Percentiles rank a stretch among this genome's conserved stretches.
phyloP scores from a whole-genome alignment of 1,140 invertebrate species.

The Scaptomyza graminum region DNA sequence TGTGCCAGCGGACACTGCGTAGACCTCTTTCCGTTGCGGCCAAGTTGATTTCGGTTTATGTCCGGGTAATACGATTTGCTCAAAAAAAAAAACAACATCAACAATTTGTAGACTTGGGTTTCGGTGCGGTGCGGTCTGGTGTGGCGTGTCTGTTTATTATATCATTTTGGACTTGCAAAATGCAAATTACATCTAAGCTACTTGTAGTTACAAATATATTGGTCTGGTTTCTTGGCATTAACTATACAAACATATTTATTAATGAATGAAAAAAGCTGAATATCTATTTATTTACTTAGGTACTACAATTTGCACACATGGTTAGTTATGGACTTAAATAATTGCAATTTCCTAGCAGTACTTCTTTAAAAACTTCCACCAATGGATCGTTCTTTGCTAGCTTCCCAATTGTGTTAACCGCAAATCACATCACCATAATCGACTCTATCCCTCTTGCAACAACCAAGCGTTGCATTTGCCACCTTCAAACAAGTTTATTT shows the following conservation, averaged over 20 bases:
- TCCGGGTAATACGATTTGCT: conserved; percentile 38
- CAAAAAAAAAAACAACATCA: conserved; percentile 37
- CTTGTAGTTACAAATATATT: neutral
- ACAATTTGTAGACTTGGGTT: conserved; percentile 61
- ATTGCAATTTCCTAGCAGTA: neutral
- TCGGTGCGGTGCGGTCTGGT: conserved; percentile 24
- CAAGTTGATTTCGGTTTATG: neutral
- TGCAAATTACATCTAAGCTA: conserved; percentile 48
- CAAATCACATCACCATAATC: conserved; percentile 33
- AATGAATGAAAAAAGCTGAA: no score
- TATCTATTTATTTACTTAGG: no score
- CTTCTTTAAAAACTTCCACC: no score
- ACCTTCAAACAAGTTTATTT: conserved; percentile 62
- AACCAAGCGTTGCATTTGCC: conserved; percentile 11
- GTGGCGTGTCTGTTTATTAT: conserved; percentile 52
- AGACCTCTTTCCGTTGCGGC: conserved; percentile 15
- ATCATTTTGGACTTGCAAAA: conserved; percentile 51
- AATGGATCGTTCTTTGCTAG: neutral
- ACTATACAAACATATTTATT: no score
- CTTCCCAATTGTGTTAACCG: conserved; percentile 10
- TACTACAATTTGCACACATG: no score
- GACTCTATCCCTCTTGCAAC: neutral
- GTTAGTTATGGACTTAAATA: neutral
- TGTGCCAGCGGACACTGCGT: conserved; percentile 39
- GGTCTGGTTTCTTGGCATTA: neutral